Evolutionary conservation across 2,888 invertebrate genomes (phyloP).

Genomic region (Drosophila kambysellisi): DNA sequence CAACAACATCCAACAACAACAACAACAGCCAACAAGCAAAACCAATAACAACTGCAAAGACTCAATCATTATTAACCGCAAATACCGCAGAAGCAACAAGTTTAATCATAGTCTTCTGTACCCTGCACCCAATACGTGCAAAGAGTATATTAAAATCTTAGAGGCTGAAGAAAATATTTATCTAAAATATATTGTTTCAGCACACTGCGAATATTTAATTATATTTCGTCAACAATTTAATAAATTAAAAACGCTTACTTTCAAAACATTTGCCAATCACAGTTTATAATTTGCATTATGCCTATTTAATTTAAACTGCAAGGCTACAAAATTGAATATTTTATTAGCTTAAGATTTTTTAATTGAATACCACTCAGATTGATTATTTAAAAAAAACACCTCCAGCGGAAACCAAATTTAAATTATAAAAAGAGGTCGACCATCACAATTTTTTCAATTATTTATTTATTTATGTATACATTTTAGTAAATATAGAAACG

Average conservation of each 20-base stretch:
- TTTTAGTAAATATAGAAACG: neutral
- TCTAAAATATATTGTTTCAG: neutral
- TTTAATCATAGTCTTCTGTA: slow-evolving; percentile 30
- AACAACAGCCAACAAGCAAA: slow-evolving; percentile 2
- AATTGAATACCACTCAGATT: neutral
- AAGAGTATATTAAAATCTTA: slow-evolving; percentile 3
- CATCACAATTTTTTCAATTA: neutral
- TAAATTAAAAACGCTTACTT: neutral
- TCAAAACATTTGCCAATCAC: neutral
- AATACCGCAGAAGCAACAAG: slow-evolving; percentile 44
- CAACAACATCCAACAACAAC: slow-evolving; percentile 25
- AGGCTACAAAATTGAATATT: neutral
- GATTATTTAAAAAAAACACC: neutral
- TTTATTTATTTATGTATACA: neutral
- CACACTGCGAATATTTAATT: neutral
- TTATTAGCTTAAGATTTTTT: neutral
- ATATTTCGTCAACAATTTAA: neutral
- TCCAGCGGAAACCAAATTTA: neutral
- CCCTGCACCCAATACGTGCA: slow-evolving; percentile 8
- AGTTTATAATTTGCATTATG: neutral
- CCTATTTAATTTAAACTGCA: neutral
- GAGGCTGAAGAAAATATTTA: neutral
- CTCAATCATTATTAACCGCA: slow-evolving; percentile 58
- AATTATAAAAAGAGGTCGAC: neutral
- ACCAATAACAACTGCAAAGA: slow-evolving; percentile 36